Evolutionary conservation across 2,888 invertebrate genomes (phyloP).

Genomic region (Endotricha flammealis): DNA sequence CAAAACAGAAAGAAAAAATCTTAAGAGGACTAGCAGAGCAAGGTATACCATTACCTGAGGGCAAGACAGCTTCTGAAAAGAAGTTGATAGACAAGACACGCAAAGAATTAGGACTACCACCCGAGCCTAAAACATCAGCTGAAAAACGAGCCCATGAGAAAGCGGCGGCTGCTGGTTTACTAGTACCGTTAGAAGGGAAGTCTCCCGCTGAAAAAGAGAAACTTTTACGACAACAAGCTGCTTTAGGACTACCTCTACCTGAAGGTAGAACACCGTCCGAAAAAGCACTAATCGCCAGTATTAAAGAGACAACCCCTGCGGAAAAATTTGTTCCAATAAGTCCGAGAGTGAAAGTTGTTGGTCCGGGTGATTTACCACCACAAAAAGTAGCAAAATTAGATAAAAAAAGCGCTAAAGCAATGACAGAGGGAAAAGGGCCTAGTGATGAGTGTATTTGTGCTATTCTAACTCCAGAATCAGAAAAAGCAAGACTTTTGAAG

Average conservation of each 20-base stretch:
- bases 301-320: conserved; percentile 8
- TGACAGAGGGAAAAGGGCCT: conserved; percentile 16
- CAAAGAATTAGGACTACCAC: conserved; percentile 26
- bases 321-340: too few relatives aligned
- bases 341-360: too few relatives aligned
- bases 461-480: too few relatives aligned
- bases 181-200: conserved; percentile 29
- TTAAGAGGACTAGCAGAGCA: conserved; percentile 25
- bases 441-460: conserved; percentile 34
- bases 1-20: conserved; percentile 32
- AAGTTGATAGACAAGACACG: conserved; percentile 22
- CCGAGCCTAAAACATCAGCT: conserved; percentile 22
- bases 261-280: conserved; percentile 23
- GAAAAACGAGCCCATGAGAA: conserved; percentile 20
- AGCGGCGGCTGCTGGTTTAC: conserved; percentile 24
- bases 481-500: too few relatives aligned
- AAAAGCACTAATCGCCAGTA: conserved; percentile 19
- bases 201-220: conserved; percentile 26
- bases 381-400: conserved; percentile 15
- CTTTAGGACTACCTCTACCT: conserved; percentile 21
- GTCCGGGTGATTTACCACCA: neutral
- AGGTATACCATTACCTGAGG: conserved; percentile 26
- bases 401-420: conserved; percentile 12
- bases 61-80: conserved; percentile 26
- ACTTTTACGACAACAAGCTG: conserved; percentile 23